Evolutionary conservation across 2,888 invertebrate genomes (phyloP).

Genomic region (Nemurella pictetii): DNA sequence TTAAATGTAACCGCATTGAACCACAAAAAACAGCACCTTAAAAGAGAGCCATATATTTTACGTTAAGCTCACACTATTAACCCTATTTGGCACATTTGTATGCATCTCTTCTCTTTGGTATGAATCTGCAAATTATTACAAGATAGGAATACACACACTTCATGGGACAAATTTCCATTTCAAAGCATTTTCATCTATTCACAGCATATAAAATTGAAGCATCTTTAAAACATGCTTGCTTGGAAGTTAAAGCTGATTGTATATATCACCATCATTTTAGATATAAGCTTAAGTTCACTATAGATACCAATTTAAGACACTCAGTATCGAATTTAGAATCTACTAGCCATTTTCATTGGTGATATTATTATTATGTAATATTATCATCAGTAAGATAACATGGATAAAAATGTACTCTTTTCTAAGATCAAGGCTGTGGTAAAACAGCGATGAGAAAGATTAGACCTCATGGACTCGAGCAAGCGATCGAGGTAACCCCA

Average conservation of each 20-base stretch:
- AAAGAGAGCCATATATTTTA: too few species aligned
- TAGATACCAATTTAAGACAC: background rate
- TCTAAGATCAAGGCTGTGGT: background rate
- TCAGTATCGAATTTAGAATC: background rate
- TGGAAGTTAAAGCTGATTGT: background rate
- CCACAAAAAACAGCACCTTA: too few species aligned
- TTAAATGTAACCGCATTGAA: too few species aligned
- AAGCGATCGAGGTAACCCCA: background rate
- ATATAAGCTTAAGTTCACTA: background rate
- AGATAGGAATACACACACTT: background rate
- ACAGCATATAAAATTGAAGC: background rate
- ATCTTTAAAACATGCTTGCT: background rate
- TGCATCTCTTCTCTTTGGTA: too few species aligned
- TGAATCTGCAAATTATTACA: too few species aligned
- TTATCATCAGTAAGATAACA: background rate
- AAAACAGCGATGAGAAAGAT: background rate
- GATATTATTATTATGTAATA: background rate
- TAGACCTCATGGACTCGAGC: background rate
- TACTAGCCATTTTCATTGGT: background rate
- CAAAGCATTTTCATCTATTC: background rate
- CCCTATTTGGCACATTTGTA: too few species aligned
- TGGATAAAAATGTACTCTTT: background rate
- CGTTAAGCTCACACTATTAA: too few species aligned
- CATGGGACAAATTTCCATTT: background rate
- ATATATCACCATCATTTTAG: background rate